Evolutionary conservation across 2,888 invertebrate genomes (phyloP).

Genomic region (Griposia aprilina): DNA sequence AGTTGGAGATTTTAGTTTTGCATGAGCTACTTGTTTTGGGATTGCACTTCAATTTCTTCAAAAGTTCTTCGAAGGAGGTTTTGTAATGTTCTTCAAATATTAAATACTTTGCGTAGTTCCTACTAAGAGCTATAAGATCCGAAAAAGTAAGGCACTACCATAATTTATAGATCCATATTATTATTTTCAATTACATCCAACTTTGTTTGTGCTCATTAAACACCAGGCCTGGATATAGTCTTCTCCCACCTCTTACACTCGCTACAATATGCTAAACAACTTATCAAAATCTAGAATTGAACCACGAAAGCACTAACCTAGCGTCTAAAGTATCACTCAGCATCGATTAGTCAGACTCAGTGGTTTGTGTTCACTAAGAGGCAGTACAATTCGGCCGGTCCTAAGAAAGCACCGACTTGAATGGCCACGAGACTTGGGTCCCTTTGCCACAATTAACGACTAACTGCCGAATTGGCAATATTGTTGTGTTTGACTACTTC

Average conservation of each 20-base stretch:
- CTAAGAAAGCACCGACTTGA: constrained; percentile 69
- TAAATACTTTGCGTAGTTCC: no score
- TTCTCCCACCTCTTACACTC: background rate
- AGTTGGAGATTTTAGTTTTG: background rate
- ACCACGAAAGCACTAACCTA: constrained; percentile 19
- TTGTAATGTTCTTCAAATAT: no score
- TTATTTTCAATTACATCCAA: background rate
- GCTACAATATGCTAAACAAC: background rate
- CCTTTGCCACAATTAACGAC: constrained; percentile 63
- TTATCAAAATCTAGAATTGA: constrained; percentile 1
- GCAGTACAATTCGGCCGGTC: constrained; percentile 57
- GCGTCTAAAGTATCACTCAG: constrained; percentile 21
- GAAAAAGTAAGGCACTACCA: no score
- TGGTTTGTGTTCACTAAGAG: constrained; percentile 63
- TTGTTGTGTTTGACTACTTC: constrained; percentile 70
- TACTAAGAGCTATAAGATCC: no score
- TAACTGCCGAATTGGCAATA: constrained; percentile 70
- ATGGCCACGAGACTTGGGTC: constrained; percentile 46
- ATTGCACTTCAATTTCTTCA: background rate
- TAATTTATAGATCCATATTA: no score
- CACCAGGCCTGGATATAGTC: no score
- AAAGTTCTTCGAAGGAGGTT: no score
- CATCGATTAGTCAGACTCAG: constrained; percentile 42
- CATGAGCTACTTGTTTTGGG: background rate
- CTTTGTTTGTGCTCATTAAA: background rate